These are phyloP conservation scores for Hylaea fasciaria DNA, from an alignment of 2,888 invertebrate species.

Conservation along the genomic window DNA sequence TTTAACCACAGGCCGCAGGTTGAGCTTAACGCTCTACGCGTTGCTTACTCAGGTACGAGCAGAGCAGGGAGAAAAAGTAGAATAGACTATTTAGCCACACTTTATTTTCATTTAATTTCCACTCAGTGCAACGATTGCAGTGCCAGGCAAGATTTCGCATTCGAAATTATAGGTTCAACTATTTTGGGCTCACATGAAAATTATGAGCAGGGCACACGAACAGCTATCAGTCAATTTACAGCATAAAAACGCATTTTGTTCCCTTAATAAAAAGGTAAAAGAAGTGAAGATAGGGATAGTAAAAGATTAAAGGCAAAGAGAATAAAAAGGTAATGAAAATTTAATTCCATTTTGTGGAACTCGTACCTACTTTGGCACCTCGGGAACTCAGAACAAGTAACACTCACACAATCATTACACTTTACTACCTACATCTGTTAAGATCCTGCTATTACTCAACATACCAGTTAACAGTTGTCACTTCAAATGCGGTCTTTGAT, in stretches of 20 bases:
- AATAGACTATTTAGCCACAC: too few species aligned
- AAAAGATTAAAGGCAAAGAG: too few species aligned
- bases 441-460: constrained; percentile 13
- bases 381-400: constrained; percentile 11
- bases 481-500: constrained; percentile 9
- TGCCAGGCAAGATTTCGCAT: too few species aligned
- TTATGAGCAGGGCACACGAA: too few species aligned
- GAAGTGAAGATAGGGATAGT: neutral
- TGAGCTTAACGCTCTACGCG: constrained; percentile 21
- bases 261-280: neutral
- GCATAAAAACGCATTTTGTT: too few species aligned
- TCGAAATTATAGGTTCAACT: too few species aligned
- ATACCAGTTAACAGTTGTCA: constrained; percentile 28
- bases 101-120: too few species aligned
- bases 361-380: constrained; percentile 6
- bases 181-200: too few species aligned
- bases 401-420: constrained; percentile 18
- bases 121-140: too few species aligned
- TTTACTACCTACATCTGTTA: constrained; percentile 23
- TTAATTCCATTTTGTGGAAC: neutral
- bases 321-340: too few species aligned
- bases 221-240: too few species aligned
- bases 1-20: constrained; percentile 11
- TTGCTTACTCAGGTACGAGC: constrained; percentile 15
- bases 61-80: constrained; percentile 2